Evolutionary conservation across 35 echinoderm and acorn worm species (phyloP).

Genomic region (Antedon bifida): DNA sequence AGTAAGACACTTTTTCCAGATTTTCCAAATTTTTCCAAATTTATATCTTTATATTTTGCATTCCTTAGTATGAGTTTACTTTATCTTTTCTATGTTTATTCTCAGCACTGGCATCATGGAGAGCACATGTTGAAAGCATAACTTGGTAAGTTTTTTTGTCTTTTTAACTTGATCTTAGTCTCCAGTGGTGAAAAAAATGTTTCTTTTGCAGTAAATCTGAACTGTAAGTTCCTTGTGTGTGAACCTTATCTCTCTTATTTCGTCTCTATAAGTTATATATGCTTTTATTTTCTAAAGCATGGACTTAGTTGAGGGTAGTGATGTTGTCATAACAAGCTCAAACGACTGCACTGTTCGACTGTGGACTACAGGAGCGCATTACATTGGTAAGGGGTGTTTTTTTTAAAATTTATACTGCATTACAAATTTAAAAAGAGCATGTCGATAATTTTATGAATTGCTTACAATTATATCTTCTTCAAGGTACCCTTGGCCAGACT

Average conservation of each 20-base stretch:
- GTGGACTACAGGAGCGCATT: constrained; percentile 90
- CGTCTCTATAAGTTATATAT: too few relatives aligned
- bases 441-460: too few relatives aligned
- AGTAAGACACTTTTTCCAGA: constrained; percentile 27
- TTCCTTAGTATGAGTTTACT: background rate
- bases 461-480: background rate
- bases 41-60: background rate
- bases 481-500: constrained; percentile 81
- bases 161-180: too few relatives aligned
- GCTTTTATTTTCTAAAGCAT: constrained; percentile 40
- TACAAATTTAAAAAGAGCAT: too few relatives aligned
- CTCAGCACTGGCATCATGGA: constrained; percentile 68
- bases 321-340: constrained; percentile 64
- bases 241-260: too few relatives aligned
- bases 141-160: constrained; percentile 49
- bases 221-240: too few relatives aligned
- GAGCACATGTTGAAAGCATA: constrained; percentile 75
- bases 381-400: constrained; percentile 45
- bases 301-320: constrained; percentile 68
- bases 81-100: background rate
- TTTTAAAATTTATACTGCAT: background rate
- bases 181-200: too few relatives aligned
- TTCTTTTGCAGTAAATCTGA: too few relatives aligned
- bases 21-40: too few relatives aligned
- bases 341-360: constrained; percentile 85